phyloP scores from a whole-genome alignment of 2,797 vertebrate species.

The Sebastolobus alascanus region DNA sequence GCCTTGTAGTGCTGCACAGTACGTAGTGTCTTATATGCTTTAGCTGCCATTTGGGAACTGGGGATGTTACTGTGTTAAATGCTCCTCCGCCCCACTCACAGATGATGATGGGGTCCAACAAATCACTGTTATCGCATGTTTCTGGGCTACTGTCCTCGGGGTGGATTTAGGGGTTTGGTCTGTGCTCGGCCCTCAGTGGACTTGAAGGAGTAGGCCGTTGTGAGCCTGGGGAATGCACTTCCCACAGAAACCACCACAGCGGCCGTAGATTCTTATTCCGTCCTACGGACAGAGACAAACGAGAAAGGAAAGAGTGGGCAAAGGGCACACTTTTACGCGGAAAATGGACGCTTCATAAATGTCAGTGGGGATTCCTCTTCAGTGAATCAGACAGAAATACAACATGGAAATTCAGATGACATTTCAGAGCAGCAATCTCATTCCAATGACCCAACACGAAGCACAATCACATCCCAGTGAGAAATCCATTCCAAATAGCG shows the following conservation, averaged over 20 bases:
- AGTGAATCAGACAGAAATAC: conserved; percentile 60
- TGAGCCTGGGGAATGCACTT: conserved; percentile 93
- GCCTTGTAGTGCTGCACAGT: conserved; percentile 32
- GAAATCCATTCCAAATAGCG: not conserved
- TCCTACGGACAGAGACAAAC: conserved; percentile 85
- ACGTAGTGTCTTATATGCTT: conserved; percentile 35
- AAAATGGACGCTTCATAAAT: conserved; percentile 57
- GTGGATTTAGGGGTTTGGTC: conserved; percentile 57
- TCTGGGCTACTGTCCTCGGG: conserved; percentile 35
- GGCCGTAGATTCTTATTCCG: conserved; percentile 94
- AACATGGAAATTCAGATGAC: conserved; percentile 37
- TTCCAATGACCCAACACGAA: conserved; percentile 6
- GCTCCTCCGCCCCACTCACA: conserved; percentile 35
- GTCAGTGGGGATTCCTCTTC: conserved; percentile 65
- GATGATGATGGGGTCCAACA: conserved; percentile 49
- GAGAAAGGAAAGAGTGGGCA: conserved; percentile 62
- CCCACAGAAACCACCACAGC: conserved; percentile 97
- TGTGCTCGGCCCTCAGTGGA: conserved; percentile 80
- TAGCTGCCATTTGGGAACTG: conserved; percentile 76
- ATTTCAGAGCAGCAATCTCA: conserved; percentile 39
- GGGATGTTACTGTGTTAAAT: conserved; percentile 47
- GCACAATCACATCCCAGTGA: not conserved
- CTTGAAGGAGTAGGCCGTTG: conserved; percentile 90
- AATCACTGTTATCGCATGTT: conserved; percentile 33
- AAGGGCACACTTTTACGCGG: conserved; percentile 50